Evolutionary conservation across 2,797 vertebrate species (phyloP).

Genomic region (Hapalemur alaotrensis): DNA sequence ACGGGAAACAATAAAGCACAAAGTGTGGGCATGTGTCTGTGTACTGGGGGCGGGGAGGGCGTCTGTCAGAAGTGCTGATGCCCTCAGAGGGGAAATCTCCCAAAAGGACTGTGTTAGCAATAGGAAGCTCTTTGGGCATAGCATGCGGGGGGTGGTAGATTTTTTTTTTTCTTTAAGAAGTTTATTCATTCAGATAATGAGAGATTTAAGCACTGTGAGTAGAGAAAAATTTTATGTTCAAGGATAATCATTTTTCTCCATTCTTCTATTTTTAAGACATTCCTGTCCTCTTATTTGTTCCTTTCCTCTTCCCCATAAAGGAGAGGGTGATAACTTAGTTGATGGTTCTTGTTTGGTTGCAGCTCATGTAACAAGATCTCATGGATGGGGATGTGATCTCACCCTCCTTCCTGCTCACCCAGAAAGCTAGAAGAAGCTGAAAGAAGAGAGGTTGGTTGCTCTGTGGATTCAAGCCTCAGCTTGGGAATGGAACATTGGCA

Average conservation of each 20-base stretch:
- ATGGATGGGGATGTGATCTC: accelerated
- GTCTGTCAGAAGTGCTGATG: background rate
- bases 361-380: background rate
- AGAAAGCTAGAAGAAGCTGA: background rate
- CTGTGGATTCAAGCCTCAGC: background rate
- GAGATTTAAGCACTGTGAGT: background rate
- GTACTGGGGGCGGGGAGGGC: accelerated
- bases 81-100: background rate
- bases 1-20: background rate
- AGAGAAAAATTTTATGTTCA: background rate
- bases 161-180: background rate
- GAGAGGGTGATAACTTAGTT: background rate
- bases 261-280: background rate
- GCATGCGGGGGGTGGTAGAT: accelerated
- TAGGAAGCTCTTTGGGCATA: background rate
- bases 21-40: background rate
- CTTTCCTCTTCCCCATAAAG: background rate
- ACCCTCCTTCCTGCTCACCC: no score
- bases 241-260: no score
- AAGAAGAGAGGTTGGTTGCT: accelerated
- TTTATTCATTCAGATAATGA: background rate
- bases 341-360: background rate
- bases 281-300: background rate
- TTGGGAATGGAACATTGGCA: background rate
- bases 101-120: no score